Percentiles rank a stretch among this genome's conserved stretches.
Conservation (phyloP, 2,797 vertebrate genomes). For the Melanotaenia trifasciata region DNA sequence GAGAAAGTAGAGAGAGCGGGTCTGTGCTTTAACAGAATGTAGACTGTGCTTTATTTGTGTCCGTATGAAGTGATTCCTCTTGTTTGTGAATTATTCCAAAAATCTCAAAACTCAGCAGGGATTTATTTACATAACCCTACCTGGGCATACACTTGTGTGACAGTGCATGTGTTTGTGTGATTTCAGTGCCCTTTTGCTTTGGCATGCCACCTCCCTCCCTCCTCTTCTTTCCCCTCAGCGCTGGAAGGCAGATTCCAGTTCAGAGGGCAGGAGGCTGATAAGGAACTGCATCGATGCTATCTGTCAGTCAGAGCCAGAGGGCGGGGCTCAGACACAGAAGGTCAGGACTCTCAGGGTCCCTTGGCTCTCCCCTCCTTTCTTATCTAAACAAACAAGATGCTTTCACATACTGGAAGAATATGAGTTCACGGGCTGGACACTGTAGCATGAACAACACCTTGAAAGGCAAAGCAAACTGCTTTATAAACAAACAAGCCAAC, state of each 20-base stretch:
- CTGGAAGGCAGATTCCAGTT: constrained; percentile 66
- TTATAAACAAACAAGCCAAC: neutral
- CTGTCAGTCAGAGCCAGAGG: constrained; percentile 80
- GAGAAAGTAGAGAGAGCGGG: constrained; percentile 39
- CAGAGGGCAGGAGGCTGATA: constrained; percentile 78
- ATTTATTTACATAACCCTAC: constrained; percentile 21
- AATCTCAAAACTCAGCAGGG: constrained; percentile 2
- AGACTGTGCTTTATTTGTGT: constrained; percentile 4
- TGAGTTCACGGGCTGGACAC: constrained; percentile 16
- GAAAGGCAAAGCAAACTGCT: neutral
- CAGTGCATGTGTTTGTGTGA: constrained; percentile 28
- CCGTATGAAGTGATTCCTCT: neutral
- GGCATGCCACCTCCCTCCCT: constrained; percentile 37
- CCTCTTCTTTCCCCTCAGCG: constrained; percentile 13
- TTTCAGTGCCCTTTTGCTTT: constrained; percentile 51
- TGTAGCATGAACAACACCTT: constrained; percentile 29
- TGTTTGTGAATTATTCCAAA: neutral
- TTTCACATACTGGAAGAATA: constrained; percentile 36
- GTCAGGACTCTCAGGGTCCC: constrained; percentile 70
- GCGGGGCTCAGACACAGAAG: constrained; percentile 65
- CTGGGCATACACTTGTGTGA: constrained; percentile 45
- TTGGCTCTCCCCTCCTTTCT: constrained; percentile 63
- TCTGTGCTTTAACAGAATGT: constrained; percentile 14
- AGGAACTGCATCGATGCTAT: constrained; percentile 82
- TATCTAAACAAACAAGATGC: constrained; percentile 75